phyloP scores from a whole-genome alignment of 2,888 invertebrate species.

The Alsophila aescularia region DNA sequence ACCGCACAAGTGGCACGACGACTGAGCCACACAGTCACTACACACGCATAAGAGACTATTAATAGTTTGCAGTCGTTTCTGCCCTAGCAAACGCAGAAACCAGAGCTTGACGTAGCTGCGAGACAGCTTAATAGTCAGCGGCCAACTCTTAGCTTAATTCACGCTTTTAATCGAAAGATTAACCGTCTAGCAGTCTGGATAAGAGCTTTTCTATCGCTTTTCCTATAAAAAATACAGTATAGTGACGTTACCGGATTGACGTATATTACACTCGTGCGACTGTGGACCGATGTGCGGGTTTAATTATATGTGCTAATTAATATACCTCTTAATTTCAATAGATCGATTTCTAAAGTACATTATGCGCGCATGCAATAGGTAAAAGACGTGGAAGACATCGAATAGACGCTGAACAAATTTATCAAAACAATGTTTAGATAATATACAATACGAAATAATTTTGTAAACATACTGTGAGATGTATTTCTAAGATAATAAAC shows the following conservation, averaged over 20 bases:
- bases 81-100: too few relatives aligned
- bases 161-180: too few relatives aligned
- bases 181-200: neutral
- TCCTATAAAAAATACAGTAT: neutral
- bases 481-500: slow-evolving; percentile 15
- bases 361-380: slow-evolving; percentile 24
- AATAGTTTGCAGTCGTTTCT: too few relatives aligned
- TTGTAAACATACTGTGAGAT: slow-evolving; percentile 17
- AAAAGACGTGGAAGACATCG: slow-evolving; percentile 59
- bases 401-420: slow-evolving; percentile 43
- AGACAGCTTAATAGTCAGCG: too few relatives aligned
- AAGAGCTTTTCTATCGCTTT: neutral
- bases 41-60: neutral
- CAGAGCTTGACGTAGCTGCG: too few relatives aligned
- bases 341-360: slow-evolving; percentile 20
- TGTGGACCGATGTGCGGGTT: slow-evolving; percentile 1
- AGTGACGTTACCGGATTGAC: neutral
- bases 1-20: neutral
- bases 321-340: slow-evolving; percentile 17
- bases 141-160: too few relatives aligned
- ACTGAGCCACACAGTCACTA: neutral
- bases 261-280: neutral
- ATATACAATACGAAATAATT: slow-evolving; percentile 11
- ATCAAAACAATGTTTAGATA: slow-evolving; percentile 4
- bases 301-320: slow-evolving; percentile 14